A percentile compares a stretch with the other conserved stretches of the same genome.
Evolutionary conservation across 2,888 invertebrate species (phyloP).

Genomic region (Elaeidobius kamerunicus): DNA sequence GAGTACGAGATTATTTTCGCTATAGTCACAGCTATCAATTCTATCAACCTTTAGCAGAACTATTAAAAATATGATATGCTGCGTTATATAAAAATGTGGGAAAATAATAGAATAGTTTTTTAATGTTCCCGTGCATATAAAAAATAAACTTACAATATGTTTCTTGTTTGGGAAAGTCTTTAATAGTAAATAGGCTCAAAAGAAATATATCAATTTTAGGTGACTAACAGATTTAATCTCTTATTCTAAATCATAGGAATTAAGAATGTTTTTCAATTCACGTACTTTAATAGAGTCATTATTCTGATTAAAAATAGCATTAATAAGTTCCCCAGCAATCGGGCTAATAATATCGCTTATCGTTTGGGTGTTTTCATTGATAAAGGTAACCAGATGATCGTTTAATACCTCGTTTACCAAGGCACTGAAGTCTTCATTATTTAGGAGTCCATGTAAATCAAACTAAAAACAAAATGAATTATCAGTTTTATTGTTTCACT

Average conservation of each 20-base stretch:
- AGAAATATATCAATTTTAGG: no score
- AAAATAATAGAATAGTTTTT: no score
- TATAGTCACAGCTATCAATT: no score
- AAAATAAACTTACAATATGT: not conserved
- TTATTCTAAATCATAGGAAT: no score
- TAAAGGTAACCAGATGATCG: slow-evolving; percentile 36
- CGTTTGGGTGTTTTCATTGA: slow-evolving; percentile 35
- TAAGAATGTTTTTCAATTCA: not conserved
- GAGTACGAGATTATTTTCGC: no score
- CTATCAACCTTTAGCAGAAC: no score
- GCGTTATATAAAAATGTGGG: no score
- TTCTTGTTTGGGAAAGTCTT: not conserved
- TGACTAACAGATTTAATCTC: no score
- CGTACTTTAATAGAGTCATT: not conserved
- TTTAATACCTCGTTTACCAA: slow-evolving; percentile 35
- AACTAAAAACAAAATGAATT: slow-evolving; percentile 36
- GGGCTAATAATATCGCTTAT: slow-evolving; percentile 39
- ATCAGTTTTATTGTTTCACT: not conserved
- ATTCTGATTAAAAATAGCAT: slow-evolving; percentile 17
- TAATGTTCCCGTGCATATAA: no score
- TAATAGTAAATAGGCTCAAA: not conserved
- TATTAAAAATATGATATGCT: no score
- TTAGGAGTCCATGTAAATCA: slow-evolving; percentile 39
- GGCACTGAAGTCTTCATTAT: slow-evolving; percentile 40
- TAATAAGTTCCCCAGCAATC: slow-evolving; percentile 34